Percentiles rank a stretch among this genome's conserved stretches.
Conservation (phyloP, 2,113 vertebrate genomes). For the Perca fluviatilis region DNA sequence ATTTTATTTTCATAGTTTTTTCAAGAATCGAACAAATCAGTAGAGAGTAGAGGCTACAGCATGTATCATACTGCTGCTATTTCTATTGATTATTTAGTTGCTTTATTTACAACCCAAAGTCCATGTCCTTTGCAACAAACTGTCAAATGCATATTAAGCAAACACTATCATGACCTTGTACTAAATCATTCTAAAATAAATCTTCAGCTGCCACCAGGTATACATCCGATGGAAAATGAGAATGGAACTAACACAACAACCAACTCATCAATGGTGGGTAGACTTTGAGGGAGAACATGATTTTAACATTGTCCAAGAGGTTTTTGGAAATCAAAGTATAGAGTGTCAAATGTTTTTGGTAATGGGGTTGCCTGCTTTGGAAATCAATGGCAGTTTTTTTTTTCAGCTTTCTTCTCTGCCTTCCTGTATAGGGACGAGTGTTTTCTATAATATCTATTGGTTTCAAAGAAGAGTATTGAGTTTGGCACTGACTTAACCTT, state of each 20-base stretch:
- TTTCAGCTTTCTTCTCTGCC: too few relatives aligned
- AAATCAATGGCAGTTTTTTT: too few relatives aligned
- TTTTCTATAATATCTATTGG: too few relatives aligned
- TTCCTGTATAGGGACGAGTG: too few relatives aligned
- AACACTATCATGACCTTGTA: background rate
- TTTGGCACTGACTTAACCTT: too few relatives aligned
- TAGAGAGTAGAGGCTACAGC: background rate
- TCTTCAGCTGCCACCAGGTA: background rate
- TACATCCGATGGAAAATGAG: background rate
- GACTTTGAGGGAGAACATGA: background rate
- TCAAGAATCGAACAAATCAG: background rate
- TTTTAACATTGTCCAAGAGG: too few relatives aligned
- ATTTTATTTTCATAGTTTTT: background rate
- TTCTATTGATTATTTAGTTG: background rate
- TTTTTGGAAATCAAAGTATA: too few relatives aligned
- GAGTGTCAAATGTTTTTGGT: too few relatives aligned
- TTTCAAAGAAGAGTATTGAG: too few relatives aligned
- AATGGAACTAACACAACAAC: accelerated
- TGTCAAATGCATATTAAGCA: background rate
- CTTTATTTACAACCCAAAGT: background rate
- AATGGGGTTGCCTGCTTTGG: too few relatives aligned
- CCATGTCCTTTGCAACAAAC: background rate
- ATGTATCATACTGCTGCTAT: background rate
- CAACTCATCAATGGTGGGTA: background rate
- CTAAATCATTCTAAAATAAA: background rate